Evolutionary conservation across 2,888 invertebrate species (phyloP), one percentile per base, ranked within the genome.

Genomic region (Mesorhabditis belari): DNA sequence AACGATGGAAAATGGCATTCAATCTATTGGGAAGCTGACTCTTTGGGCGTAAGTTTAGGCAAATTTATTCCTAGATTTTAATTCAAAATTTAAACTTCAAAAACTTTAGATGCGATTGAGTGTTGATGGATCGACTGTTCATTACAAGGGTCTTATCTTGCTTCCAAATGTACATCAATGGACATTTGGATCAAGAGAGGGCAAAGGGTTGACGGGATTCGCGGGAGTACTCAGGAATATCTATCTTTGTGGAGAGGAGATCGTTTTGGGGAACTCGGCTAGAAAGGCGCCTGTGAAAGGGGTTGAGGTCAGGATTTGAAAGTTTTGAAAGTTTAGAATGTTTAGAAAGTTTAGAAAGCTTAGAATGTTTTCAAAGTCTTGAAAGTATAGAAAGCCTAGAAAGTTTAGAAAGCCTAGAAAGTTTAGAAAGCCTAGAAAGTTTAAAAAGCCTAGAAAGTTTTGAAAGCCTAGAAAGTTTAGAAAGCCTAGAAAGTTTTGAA

Each of bases 1-100:
- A 74, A 79, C 59, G 79, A 79, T 63, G 72, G 75, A 62, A 65
- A 64, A 61, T 79, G 74, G 78, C 76, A 78, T 56, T 55, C 69
- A 6, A 58, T 76, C 3, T 62, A 65, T 52, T 71, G 67, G 67
- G 66, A 72, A 58, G 67, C 61, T 9, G 73, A 66, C 52, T 53
- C 52, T 24, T 51, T 51, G 2, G 66, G 65, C 49, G 44, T 35
- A 35, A 35, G 44, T n/a, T 9, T 9, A 56, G n/a, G n/a, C 2
- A 17, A n/a, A n/a, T 9, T 1, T 17, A 17, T 9, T n/a, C 44
- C 44, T 17, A 35, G 12, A 9, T 17, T 35, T 9, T n/a, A n/a
- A n/a, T n/a, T n/a, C n/a, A n/a, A n/a, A n/a, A n/a, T n/a, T n/a
- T n/a, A n/a, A n/a, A n/a, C n/a, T n/a, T 6, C 44, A 9, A 35